Evolutionary conservation across 2,113 vertebrate species (phyloP), one percentile per base, ranked within the genome.

Genomic region (Potamarius usumacintae): DNA sequence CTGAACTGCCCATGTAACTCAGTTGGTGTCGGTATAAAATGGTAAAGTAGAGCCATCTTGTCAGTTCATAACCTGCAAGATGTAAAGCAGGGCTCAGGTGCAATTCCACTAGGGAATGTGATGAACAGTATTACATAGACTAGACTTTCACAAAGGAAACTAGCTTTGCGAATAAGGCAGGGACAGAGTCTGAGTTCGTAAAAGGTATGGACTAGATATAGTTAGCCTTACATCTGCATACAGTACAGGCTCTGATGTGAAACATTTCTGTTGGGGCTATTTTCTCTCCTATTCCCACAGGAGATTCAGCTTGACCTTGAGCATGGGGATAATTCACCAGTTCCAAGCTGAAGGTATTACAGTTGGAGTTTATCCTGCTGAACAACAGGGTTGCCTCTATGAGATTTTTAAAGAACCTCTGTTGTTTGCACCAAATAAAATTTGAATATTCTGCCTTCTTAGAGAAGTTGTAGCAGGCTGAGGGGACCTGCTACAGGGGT

Each of bases 281-380:
- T 30, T 79, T 34, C 17, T 34, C 53, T 58, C 15, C 80, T 82
- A 63, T 50, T 20, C 74, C 1, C 8, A 77, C 74, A 52, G 50
- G 74, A 1, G 18, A 1, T 82, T 81, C 27, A 60, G 30, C 17
- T 42, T 42, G 42, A 42, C 42, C 42, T 42, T 18, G 17, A 57
- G 3, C 17, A 6, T 82, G 30, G 18, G 1, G 34, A 82, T 17
- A 48, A 42, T 63, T 50, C 27, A 22, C 34, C 11, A 50, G 18
- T 82, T 57, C 30, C 79, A 63, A 48, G 81, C 20, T 63, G 30
- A 82, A 65, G 80, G 80, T 20, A 63, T 60, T 20, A 22, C 58
- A 82, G 79, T 25, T 62, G 30, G n/a, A 82, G 18, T 15, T 14
- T 2, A 34, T 18, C 53, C 77, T 14, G 20, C 7, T 57, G 20